These are phyloP conservation scores for Geococcyx californianus DNA, from an alignment of 2,113 vertebrate genomes.

Conservation along the genomic window DNA sequence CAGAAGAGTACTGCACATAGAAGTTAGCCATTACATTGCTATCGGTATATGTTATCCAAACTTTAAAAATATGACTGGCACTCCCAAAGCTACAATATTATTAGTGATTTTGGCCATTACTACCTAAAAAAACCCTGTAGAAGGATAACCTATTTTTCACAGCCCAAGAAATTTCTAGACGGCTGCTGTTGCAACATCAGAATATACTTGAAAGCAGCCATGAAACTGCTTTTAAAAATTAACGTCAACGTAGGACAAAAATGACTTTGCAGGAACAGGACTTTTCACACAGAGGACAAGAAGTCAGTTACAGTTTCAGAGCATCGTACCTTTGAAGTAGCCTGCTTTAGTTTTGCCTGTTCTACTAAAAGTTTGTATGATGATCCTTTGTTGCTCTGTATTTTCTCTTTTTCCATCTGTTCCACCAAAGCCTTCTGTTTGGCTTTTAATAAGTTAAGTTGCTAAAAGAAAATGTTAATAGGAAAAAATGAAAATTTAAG, in stretches of 20 bases:
- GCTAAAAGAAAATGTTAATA: conserved; percentile 90
- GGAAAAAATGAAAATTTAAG: conserved; percentile 70
- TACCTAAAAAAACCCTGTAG: not conserved
- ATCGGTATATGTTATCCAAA: not conserved
- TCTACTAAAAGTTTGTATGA: conserved; percentile 99
- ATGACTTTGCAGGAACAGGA: conserved; percentile 55
- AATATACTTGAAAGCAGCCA: conserved; percentile 5
- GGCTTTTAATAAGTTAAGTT: conserved; percentile 99
- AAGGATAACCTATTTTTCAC: not conserved
- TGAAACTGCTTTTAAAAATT: not conserved
- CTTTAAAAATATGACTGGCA: not conserved
- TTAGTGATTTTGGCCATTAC: not conserved
- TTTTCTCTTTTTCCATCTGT: conserved; percentile 99
- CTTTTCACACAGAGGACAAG: conserved; percentile 45
- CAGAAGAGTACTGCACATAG: not conserved
- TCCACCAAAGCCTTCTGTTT: conserved; percentile 99
- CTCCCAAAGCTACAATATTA: not conserved
- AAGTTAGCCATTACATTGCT: not conserved
- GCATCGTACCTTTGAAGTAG: conserved; percentile 94
- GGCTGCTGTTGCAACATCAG: conserved; percentile 1
- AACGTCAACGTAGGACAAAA: conserved; percentile 37
- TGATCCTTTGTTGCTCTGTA: conserved; percentile 99
- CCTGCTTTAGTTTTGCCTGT: conserved; percentile 98
- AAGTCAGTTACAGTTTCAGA: conserved; percentile 64
- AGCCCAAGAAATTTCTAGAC: not conserved